These are phyloP conservation scores for Gila orcuttii DNA, from an alignment of 2,113 vertebrate species.

Conservation along the genomic window DNA sequence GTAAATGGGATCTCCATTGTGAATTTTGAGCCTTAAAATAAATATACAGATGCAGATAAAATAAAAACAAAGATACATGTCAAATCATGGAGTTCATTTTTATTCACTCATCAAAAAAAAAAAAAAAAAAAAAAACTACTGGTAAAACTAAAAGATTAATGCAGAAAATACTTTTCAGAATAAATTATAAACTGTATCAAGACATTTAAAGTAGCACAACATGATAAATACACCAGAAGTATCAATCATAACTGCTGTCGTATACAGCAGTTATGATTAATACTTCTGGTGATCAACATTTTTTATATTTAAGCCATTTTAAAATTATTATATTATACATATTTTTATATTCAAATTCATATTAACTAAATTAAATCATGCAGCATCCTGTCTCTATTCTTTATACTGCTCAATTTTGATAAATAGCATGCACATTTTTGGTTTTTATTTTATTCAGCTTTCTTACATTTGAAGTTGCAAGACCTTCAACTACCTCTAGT, in stretches of 20 bases:
- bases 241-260: no score
- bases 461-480: conserved; percentile 75
- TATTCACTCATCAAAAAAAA: not conserved
- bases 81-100: not conserved
- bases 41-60: not conserved
- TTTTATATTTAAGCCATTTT: not conserved
- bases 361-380: not conserved
- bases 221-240: no score
- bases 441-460: not conserved
- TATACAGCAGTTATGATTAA: not conserved
- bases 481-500: conserved; percentile 81
- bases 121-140: not conserved
- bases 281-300: not conserved
- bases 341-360: not conserved
- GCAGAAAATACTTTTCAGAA: not conserved
- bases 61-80: not conserved
- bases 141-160: not conserved
- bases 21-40: conserved; percentile 62
- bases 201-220: not conserved
- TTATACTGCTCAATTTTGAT: not conserved
- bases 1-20: conserved; percentile 62
- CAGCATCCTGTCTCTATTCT: not conserved
- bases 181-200: not conserved
- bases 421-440: not conserved
- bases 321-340: not conserved